Base-by-base conservation (phyloP, 2,888 invertebrate genomes). In the Nymphalis c-album region DNA sequence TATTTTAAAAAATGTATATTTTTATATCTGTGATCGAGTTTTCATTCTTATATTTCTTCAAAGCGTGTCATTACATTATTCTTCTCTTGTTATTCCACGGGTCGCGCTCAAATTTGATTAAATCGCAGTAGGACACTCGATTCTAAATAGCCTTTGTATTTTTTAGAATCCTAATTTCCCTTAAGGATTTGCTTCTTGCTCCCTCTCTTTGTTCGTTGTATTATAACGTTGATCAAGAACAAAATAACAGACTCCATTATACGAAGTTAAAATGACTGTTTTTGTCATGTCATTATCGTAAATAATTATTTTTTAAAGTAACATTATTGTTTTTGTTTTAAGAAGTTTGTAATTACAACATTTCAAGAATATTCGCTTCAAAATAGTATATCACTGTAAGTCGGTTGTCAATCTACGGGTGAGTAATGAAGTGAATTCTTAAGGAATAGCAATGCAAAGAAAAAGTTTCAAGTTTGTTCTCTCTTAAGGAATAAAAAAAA, bases 151-250 rank as follows among this genome's bases (percentile, higher is more conserved):
- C 59, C 62, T 71, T 69, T 48, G 64, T 26, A 71, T 70, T 73
- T 69, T 68, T 63, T 26, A 63, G 66, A 64, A 59, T 62, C 63
- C 69, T 70, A 70, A 71, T 74, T 71, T 71, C 68, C 70, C 67
- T 53, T 47, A 68, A 71, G 70, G 70, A 66, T 74, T 71, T 72
- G 64, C 66, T 64, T 17, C 13, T 57, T 26, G 67, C 47, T 60
- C 50, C 47, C 67, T 53, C 48, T 53, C 7, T 65, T 71, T 68
- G 69, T 73, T 61, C 71, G 26, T 18, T 48, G 57, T 31, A 61
- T 66, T 73, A 64, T 73, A 68, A 72, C 68, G 72, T 65, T 67
- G 68, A 67, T 74, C 63, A 72, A 71, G 67, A 69, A 70, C 63
- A 64, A 69, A 68, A 68, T 67, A 61, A 40, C 26, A 31, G 10